A percentile compares a stretch with the other conserved stretches of the same genome.
Evolutionary conservation across 2,797 vertebrate genomes (phyloP).

Genomic region (Ispidina lecontei): DNA sequence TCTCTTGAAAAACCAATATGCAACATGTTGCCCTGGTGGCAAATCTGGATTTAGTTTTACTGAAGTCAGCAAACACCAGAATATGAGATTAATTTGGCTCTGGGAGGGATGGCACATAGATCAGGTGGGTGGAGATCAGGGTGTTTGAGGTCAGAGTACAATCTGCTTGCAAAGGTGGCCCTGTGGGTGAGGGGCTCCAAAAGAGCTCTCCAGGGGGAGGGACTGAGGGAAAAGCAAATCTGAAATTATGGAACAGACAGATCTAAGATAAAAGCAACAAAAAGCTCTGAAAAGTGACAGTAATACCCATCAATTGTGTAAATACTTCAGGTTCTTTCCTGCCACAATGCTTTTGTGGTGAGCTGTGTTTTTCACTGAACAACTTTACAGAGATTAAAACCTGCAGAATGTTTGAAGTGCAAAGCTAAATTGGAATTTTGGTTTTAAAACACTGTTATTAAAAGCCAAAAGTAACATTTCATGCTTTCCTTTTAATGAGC

Average conservation of each 20-base stretch:
- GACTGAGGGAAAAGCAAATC: not conserved
- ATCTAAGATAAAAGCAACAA: not conserved
- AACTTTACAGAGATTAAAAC: not conserved
- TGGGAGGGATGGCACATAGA: not conserved
- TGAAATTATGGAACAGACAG: not conserved
- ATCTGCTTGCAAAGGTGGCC: not conserved
- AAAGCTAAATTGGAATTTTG: conserved; percentile 5
- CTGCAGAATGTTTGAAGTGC: not conserved
- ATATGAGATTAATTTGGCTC: not conserved
- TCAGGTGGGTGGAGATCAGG: not conserved
- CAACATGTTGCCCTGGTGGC: not conserved
- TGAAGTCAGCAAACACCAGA: not conserved
- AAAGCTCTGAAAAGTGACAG: not conserved
- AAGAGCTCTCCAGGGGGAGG: not conserved
- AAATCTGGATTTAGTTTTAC: not conserved
- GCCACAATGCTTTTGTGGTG: not conserved
- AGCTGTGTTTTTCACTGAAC: not conserved
- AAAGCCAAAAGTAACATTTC: not conserved
- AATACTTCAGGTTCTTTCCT: not conserved
- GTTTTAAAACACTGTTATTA: not conserved
- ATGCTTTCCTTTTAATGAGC: not conserved
- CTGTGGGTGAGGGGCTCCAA: not conserved
- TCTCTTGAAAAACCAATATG: not conserved
- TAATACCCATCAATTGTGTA: not conserved
- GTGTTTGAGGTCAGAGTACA: not conserved